Conservation (phyloP, 2,888 invertebrate species). For the Melolontha melolontha region DNA sequence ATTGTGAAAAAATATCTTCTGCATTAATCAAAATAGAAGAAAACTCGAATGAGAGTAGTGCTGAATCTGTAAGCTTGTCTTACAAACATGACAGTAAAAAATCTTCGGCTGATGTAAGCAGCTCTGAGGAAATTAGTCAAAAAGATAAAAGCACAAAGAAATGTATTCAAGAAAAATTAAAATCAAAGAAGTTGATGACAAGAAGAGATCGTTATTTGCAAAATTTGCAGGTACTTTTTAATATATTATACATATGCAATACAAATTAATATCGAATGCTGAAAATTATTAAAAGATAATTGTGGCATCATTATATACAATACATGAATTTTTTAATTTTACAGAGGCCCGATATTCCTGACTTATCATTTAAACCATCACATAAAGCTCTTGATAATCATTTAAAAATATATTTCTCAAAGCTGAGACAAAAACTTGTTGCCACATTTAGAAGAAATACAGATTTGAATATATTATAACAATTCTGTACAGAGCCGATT, state of each 20-base stretch:
- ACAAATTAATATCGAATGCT: no score
- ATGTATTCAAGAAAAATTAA: constrained; percentile 22
- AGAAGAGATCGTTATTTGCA: constrained; percentile 34
- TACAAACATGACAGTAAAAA: constrained; percentile 9
- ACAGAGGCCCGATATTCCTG: constrained; percentile 31
- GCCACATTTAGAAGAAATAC: no score
- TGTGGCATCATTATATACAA: no score
- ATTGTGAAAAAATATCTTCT: no score
- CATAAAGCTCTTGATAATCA: background rate
- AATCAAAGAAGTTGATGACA: constrained; percentile 34
- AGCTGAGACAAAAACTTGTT: no score
- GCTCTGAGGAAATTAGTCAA: constrained; percentile 7
- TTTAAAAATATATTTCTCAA: no score
- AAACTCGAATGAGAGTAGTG: background rate
- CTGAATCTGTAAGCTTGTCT: background rate
- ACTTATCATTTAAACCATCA: constrained; percentile 37
- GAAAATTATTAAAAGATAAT: no score
- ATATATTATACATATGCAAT: no score
- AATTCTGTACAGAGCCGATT: no score
- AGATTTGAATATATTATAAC: no score
- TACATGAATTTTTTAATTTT: background rate
- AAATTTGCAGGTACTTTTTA: constrained; percentile 16
- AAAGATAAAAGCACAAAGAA: background rate
- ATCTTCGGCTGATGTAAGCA: constrained; percentile 21
- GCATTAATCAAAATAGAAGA: background rate